Percentiles rank a stretch among this genome's conserved stretches.
Conservation (phyloP, 1,140 invertebrate genomes). For the Gryon sp. region DNA sequence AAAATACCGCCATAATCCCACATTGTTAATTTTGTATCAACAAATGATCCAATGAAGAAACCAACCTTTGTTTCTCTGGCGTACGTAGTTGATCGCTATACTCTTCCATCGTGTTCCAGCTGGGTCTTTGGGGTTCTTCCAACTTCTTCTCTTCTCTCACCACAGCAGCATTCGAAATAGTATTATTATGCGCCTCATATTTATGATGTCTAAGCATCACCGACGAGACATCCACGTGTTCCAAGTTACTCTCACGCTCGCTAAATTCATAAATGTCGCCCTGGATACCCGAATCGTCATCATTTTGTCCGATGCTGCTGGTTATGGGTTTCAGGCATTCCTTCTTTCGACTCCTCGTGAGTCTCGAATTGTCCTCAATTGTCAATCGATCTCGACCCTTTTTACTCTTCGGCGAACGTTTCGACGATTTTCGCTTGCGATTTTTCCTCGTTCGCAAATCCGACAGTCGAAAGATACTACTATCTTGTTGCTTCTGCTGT, state of each 20-base stretch:
- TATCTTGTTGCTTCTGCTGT: conserved; percentile 47
- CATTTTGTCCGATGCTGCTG: conserved; percentile 69
- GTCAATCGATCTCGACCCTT: conserved; percentile 44
- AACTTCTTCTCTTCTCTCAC: conserved; percentile 33
- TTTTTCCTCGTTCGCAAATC: conserved; percentile 79
- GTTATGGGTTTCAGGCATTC: conserved; percentile 64
- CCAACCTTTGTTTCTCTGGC: conserved; percentile 31
- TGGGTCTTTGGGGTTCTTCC: background rate
- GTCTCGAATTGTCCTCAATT: conserved; percentile 65
- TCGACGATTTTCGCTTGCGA: conserved; percentile 70
- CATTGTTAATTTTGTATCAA: too few species aligned
- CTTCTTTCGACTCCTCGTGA: conserved; percentile 73
- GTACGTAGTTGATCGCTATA: conserved; percentile 8
- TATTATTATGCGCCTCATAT: conserved; percentile 64
- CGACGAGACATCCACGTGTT: conserved; percentile 71
- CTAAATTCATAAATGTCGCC: conserved; percentile 78
- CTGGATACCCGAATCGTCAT: conserved; percentile 78
- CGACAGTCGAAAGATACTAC: conserved; percentile 25
- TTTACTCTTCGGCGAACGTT: conserved; percentile 68
- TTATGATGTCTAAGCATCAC: conserved; percentile 62
- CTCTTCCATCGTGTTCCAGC: conserved; percentile 10
- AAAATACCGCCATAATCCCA: too few species aligned
- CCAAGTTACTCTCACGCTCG: conserved; percentile 76
- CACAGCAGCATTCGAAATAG: too few species aligned
- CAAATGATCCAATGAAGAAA: too few species aligned